Conservation (phyloP, 2,888 invertebrate genomes). For the Cosmorhoe ocellata region DNA sequence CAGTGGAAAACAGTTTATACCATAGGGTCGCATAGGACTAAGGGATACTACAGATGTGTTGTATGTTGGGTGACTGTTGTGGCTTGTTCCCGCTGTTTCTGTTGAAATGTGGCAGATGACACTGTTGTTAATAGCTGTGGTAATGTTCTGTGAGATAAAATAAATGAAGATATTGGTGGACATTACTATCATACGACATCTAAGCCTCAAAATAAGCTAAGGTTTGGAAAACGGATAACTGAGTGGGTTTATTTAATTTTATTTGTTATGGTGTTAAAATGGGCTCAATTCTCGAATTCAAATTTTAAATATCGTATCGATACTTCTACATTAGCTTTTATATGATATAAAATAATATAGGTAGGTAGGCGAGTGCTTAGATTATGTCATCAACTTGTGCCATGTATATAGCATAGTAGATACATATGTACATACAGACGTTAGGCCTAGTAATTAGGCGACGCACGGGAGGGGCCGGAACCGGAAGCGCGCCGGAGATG, state of each 20-base stretch:
- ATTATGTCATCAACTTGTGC: slow-evolving; percentile 14
- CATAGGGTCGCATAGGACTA: slow-evolving; percentile 23
- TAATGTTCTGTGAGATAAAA: too few species aligned
- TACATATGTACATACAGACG: slow-evolving; percentile 26
- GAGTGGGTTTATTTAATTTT: too few species aligned
- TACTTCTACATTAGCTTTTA: too few species aligned
- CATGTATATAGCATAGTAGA: slow-evolving; percentile 3
- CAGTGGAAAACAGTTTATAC: slow-evolving; percentile 16
- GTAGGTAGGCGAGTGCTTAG: background rate
- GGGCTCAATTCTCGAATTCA: too few species aligned
- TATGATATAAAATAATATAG: too few species aligned
- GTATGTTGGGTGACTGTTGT: slow-evolving; percentile 37
- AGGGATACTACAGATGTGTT: slow-evolving; percentile 54
- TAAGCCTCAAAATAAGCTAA: too few species aligned
- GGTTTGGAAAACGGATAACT: too few species aligned
- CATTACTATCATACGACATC: too few species aligned
- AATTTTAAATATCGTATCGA: too few species aligned
- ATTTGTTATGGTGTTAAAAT: too few species aligned
- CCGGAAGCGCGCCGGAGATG: slow-evolving; percentile 80
- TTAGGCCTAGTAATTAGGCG: slow-evolving; percentile 75
- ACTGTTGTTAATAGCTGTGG: slow-evolving; percentile 7
- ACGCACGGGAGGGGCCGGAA: slow-evolving; percentile 67
- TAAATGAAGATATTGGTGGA: too few species aligned
- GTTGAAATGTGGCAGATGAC: slow-evolving; percentile 9
- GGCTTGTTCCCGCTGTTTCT: slow-evolving; percentile 46